Percentiles rank a stretch among this genome's conserved stretches.
These are phyloP conservation scores for Hoplostethus mediterraneus DNA, from an alignment of 2,797 vertebrate genomes.

Conservation along the genomic window DNA sequence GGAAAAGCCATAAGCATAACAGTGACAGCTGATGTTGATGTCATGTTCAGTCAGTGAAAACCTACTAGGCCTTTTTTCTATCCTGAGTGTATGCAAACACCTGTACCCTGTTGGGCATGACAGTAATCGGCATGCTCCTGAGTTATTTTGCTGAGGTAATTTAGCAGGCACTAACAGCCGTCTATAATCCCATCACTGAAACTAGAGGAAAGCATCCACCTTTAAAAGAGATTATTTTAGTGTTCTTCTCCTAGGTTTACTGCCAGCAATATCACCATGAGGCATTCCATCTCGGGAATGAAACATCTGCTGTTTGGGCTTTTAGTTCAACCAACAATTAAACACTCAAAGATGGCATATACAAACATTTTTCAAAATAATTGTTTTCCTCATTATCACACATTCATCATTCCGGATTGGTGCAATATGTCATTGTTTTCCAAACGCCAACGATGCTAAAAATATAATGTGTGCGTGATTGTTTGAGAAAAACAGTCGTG, in stretches of 20 bases:
- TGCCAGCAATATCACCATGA: constrained; percentile 68
- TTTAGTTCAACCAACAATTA: constrained; percentile 75
- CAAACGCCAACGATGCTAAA: constrained; percentile 34
- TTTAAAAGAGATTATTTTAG: constrained; percentile 48
- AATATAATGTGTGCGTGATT: constrained; percentile 53
- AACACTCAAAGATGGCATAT: constrained; percentile 61
- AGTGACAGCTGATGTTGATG: constrained; percentile 26
- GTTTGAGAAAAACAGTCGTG: neutral
- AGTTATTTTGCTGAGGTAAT: constrained; percentile 35
- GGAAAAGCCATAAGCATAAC: constrained; percentile 2
- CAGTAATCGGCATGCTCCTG: neutral
- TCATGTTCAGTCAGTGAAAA: constrained; percentile 38
- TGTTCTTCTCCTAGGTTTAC: constrained; percentile 46
- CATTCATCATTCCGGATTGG: constrained; percentile 64
- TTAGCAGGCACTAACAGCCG: constrained; percentile 26
- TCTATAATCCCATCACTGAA: constrained; percentile 30
- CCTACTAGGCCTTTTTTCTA: constrained; percentile 2
- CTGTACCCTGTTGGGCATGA: constrained; percentile 40
- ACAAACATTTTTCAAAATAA: constrained; percentile 72
- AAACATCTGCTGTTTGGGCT: constrained; percentile 79
- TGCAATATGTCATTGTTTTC: constrained; percentile 49
- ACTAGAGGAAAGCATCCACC: constrained; percentile 21
- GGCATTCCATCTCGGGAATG: constrained; percentile 62
- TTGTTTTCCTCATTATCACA: constrained; percentile 66
- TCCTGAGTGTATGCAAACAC: constrained; percentile 41